Base-by-base conservation (phyloP, 1,140 invertebrate genomes). In the Plectrocnemia conspersa region DNA sequence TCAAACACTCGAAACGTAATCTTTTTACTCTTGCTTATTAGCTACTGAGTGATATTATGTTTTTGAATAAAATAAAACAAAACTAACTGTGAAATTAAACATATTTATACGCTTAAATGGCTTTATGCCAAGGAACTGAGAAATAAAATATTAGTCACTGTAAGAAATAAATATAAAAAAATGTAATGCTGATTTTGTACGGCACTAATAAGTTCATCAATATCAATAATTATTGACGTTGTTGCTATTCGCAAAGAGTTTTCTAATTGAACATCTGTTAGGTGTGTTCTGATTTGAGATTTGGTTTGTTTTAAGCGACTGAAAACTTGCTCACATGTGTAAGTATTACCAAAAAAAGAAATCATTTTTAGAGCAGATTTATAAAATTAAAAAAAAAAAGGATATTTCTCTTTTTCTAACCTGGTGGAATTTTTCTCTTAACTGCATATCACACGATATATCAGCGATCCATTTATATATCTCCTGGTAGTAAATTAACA, bases 261-360 rank as follows among this genome's bases (percentile, higher is more conserved):
- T 42, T 42, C 36, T 40, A 42, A 42, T 42, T 42, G 50, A 16
- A 42, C 41, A 53, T 44, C 38, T 44, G 38, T 45, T 25, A 53
- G 44, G 36, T 42, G 52, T 53, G 52, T 27, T 53, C 52, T 44
- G 19, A 35, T 29, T 44, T 44, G 52, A 33, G 41, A 53, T 53
- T 44, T 53, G 19, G 35, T 53, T 19, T 53, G 38, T 27, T 53
- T 44, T 32, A 53, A 44, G 21, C 36, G 52, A 44, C 40, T 53
- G 27, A 53, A 53, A 44, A 53, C 40, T 42, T 53, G 52, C 35
- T 53, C 40, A 45, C 52, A 53, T 29, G 25, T 53, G 40, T 53
- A 53, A 44, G 52, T 53, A 42, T 44, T 53, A 44, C 40, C 40
- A 44, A 45, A 44, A 22, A 53, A 42, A 25, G 40, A 53, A 53